These are phyloP conservation scores for Philopedon plagiatum DNA, from an alignment of 2,888 invertebrate genomes.

Conservation along the genomic window DNA sequence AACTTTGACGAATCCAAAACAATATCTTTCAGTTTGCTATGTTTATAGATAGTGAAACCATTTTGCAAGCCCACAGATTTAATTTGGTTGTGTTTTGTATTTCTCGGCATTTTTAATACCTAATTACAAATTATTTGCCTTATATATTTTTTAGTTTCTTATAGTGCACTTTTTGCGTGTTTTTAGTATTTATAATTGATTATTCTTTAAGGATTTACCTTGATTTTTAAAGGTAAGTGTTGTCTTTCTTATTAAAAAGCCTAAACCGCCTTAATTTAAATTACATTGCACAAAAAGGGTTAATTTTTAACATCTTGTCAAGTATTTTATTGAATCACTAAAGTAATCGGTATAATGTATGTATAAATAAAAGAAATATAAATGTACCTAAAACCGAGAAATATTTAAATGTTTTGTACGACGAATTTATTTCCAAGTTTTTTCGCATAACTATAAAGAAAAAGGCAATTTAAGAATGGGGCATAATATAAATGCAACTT, in stretches of 20 bases:
- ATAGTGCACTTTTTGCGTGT: not conserved
- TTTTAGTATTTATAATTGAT: not conserved
- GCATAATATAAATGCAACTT: too few species aligned
- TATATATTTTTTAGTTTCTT: not conserved
- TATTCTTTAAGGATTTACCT: not conserved
- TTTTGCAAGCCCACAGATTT: not conserved
- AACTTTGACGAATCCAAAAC: constrained; percentile 33
- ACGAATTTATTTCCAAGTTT: too few species aligned
- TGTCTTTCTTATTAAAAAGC: not conserved
- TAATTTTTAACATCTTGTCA: too few species aligned
- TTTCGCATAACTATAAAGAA: too few species aligned
- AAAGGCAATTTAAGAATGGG: too few species aligned
- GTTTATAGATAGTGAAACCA: constrained; percentile 8
- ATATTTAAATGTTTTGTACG: too few species aligned
- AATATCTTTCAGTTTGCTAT: constrained; percentile 19
- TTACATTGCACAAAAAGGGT: too few species aligned
- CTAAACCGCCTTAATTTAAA: too few species aligned
- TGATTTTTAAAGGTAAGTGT: constrained; percentile 4
- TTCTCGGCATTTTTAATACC: not conserved
- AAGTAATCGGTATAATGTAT: too few species aligned
- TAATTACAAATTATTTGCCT: not conserved
- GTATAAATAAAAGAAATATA: too few species aligned
- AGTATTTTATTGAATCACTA: too few species aligned
- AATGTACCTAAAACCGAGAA: too few species aligned
- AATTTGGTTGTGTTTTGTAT: not conserved